Conservation (phyloP, 2,888 invertebrate genomes). For the Diarsia dahlii region DNA sequence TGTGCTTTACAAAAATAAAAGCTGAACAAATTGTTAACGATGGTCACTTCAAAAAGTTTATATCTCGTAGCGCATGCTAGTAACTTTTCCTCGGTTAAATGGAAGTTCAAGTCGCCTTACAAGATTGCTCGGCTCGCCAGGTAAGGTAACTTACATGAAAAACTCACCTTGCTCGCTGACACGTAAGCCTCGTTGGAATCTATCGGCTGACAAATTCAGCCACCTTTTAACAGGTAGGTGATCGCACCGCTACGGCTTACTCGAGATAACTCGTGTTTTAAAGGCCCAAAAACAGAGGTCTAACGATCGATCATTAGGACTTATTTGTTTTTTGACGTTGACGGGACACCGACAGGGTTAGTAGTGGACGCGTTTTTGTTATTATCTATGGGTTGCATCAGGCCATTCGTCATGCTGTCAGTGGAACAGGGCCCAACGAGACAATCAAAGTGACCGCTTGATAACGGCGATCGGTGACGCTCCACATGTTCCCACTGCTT, state of each 20-base stretch:
- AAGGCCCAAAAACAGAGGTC: constrained; percentile 85
- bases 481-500: constrained; percentile 68
- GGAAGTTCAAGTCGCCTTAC: constrained; percentile 53
- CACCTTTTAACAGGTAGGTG: constrained; percentile 80
- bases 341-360: constrained; percentile 83
- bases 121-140: constrained; percentile 55
- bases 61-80: constrained; percentile 37
- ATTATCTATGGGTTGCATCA: constrained; percentile 86
- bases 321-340: constrained; percentile 90
- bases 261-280: constrained; percentile 85
- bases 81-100: constrained; percentile 63
- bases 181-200: constrained; percentile 72
- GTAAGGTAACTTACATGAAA: constrained; percentile 67
- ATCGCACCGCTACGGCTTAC: constrained; percentile 72
- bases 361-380: constrained; percentile 76
- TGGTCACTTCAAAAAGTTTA: constrained; percentile 51
- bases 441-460: constrained; percentile 89
- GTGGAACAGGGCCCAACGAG: constrained; percentile 83
- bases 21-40: not conserved
- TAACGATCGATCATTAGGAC: constrained; percentile 89
- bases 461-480: constrained; percentile 79
- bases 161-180: constrained; percentile 63
- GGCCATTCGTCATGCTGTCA: constrained; percentile 90
- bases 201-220: constrained; percentile 76
- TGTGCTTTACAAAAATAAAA: constrained; percentile 16